Percentiles rank a stretch among this genome's conserved stretches.
phyloP scores from a whole-genome alignment of 2,797 vertebrate species.

The Enteromius treurensis region DNA sequence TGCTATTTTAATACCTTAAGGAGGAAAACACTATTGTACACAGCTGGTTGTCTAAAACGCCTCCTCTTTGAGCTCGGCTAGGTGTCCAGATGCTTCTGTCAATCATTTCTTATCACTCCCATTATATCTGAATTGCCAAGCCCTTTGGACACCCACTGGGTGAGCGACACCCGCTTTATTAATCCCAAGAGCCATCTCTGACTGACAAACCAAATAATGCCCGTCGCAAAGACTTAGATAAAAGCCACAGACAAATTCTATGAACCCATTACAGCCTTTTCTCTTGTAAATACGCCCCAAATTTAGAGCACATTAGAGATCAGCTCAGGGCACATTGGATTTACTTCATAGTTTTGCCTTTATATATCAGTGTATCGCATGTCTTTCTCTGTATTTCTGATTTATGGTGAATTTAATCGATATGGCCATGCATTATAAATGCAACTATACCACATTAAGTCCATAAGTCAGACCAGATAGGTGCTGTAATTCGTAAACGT shows the following conservation, averaged over 20 bases:
- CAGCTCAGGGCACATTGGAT: background rate
- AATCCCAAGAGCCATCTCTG: slow-evolving; percentile 54
- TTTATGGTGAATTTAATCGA: slow-evolving; percentile 35
- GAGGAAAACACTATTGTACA: slow-evolving; percentile 49
- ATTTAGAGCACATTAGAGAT: slow-evolving; percentile 1
- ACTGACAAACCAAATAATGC: slow-evolving; percentile 63
- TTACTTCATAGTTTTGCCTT: slow-evolving; percentile 17
- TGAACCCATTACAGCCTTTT: slow-evolving; percentile 11
- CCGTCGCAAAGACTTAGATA: slow-evolving; percentile 23
- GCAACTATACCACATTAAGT: slow-evolving; percentile 7
- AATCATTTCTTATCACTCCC: slow-evolving; percentile 62
- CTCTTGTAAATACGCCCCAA: slow-evolving; percentile 32
- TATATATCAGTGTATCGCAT: slow-evolving; percentile 18
- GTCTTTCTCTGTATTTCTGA: slow-evolving; percentile 27
- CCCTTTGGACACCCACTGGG: slow-evolving; percentile 38
- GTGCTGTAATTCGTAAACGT: slow-evolving; percentile 51
- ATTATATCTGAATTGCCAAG: slow-evolving; percentile 54
- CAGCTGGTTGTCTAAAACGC: slow-evolving; percentile 43
- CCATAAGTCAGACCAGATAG: slow-evolving; percentile 41
- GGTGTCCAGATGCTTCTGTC: slow-evolving; percentile 61
- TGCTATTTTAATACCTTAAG: slow-evolving; percentile 49
- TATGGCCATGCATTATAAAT: slow-evolving; percentile 22
- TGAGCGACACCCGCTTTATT: slow-evolving; percentile 59
- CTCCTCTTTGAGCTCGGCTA: slow-evolving; percentile 54
- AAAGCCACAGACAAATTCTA: slow-evolving; percentile 10